Evolutionary conservation across 2,113 vertebrate genomes (phyloP).

Genomic region (Rhabdornis inornatus): DNA sequence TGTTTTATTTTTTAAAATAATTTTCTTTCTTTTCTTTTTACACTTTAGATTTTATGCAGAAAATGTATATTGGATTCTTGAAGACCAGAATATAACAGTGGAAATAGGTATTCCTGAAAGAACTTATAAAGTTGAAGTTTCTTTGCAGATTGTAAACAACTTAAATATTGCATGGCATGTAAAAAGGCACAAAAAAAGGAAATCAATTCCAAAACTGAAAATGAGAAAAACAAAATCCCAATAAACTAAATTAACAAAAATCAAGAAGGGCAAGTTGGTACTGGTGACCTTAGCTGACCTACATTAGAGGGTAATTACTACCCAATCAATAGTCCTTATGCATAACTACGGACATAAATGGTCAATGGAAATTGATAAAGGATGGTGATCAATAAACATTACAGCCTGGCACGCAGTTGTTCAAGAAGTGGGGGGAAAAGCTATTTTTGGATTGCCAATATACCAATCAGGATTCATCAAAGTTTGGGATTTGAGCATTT

Average conservation of each 20-base stretch:
- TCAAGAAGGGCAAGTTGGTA: conserved; percentile 51
- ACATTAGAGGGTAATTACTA: conserved; percentile 68
- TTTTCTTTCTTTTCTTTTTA: background rate
- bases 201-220: conserved; percentile 54
- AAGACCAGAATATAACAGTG: background rate
- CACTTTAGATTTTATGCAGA: background rate
- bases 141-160: background rate
- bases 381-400: conserved; percentile 68
- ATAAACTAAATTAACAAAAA: conserved; percentile 74
- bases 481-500: background rate
- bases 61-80: background rate
- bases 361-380: conserved; percentile 67
- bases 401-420: background rate
- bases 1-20: background rate
- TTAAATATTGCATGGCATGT: conserved; percentile 27
- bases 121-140: background rate
- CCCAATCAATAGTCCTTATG: conserved; percentile 65
- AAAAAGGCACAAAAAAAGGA: conserved; percentile 25
- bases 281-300: conserved; percentile 59
- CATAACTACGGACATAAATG: conserved; percentile 56
- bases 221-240: conserved; percentile 71
- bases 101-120: background rate
- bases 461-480: background rate
- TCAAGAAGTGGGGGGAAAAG: background rate
- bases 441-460: background rate